Base-by-base conservation (phyloP, 92 coral and sea anemone genomes). In the Zoanthus gigantus region DNA sequence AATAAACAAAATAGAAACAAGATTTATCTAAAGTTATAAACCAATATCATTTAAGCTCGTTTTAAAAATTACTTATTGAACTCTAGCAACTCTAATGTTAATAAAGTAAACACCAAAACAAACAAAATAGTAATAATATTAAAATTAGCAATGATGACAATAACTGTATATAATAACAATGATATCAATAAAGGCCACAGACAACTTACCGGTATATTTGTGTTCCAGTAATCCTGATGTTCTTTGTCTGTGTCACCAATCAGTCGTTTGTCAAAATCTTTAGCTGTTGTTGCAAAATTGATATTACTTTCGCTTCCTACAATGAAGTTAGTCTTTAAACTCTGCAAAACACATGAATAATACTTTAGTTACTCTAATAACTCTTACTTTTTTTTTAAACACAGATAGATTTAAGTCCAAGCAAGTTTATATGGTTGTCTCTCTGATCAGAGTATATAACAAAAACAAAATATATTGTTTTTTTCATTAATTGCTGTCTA, bases 241-340 rank as follows among this genome's bases (percentile, higher is more conserved):
- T 90, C 93, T 77, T 91, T 93, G n/a, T 45, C 79, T 10, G 86
- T 92, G 44, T 88, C 92, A 74, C 88, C 90, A 58, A 74, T 76
- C 76, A 90, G 86, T 83, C 92, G 93, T 58, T 83, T 68, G 46
- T 93, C 98, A 89, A 93, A 94, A 87, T 94, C 98, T 78, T 86
- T 83, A 2, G 92, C 84, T 66, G 95, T 87, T 14, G 98, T 93
- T 16, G 95, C 93, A 86, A 93, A 72, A 17, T 72, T 66, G 68
- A 77, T 54, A 13, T 87, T 89, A 53, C 77, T 82, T 71, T 74
- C 91, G 68, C 89, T 88, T 46, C 98, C 98, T 53, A 94, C 79
- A 30, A 88, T 84, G 47, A 91, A 77, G 42, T 67, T 82, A 15
- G 94, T 79, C 47, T 46, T 48, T 60, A 74, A 32, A 76, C 74